Evolutionary conservation across 2,888 invertebrate genomes (phyloP), one percentile per base, ranked within the genome.

Genomic region (Cryptocephalus moraei): DNA sequence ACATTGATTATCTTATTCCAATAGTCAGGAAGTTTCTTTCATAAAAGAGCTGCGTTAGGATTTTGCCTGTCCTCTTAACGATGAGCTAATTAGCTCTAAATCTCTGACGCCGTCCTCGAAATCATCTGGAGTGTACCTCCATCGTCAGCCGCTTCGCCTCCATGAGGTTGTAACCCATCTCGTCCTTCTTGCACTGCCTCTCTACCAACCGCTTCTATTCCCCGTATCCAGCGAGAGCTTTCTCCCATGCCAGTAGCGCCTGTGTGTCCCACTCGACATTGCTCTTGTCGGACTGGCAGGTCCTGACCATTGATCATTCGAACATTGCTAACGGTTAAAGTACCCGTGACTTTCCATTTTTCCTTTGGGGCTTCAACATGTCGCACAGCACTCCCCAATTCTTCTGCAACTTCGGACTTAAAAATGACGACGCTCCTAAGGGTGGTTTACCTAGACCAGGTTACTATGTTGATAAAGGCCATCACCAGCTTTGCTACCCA

Each of bases 1-100:
- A 84, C 80, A 49, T 78, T 76, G 1, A 85, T 81, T 1, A 86
- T 80, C 39, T 76, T 75, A 41, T 83, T 79, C 87, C 87, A 88
- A 58, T 67, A 62, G 86, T 80, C 71, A 86, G 76, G 50, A 80
- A 75, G 33, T 78, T 77, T 10, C 86, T 74, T 61, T 86, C 83
- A 41, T 75, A 73, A 63, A 84, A 77, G 8, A 82, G 79, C 55
- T 81, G 62, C 46, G 63, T 63, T 11, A 70, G 61, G 32, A 63
- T 60, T 54, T 49, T 56, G 63, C 66, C 65, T 46, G 65, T 63
- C 53, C 65, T 56, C 50, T 67, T 65, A n/a, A 66, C 48, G 31
- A 65, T 57, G 51, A 75, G 72, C 55, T 82, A 81, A 53, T n/a
- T 76, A 69, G 44, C 77, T 76, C 32, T 67, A 69, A 38, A 77